Percentiles rank a stretch among this genome's conserved stretches.
Evolutionary conservation across 1,140 invertebrate genomes (phyloP).

Genomic region (Platyscapa corneri): DNA sequence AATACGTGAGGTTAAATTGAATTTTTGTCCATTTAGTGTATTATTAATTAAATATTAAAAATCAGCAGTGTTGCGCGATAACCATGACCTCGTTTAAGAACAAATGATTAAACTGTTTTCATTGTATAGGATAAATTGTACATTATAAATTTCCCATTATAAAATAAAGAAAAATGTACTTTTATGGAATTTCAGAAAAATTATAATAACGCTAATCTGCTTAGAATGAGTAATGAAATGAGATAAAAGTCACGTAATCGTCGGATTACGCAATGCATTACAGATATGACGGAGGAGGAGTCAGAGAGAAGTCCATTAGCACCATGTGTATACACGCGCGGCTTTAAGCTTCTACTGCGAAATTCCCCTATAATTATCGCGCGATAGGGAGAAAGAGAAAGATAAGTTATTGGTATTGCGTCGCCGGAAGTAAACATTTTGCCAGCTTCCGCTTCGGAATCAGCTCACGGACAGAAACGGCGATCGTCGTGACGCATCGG

Average conservation of each 20-base stretch:
- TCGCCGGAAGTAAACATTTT: conserved; percentile 61
- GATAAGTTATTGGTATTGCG: neutral
- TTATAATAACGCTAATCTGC: neutral
- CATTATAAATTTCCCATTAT: conserved; percentile 19
- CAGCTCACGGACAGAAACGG: conserved; percentile 65
- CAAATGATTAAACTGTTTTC: conserved; percentile 1
- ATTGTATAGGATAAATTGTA: neutral
- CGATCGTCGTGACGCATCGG: conserved; percentile 62
- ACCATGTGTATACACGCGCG: neutral
- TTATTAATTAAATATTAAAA: too few species aligned
- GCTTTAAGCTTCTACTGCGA: neutral
- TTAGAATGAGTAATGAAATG: conserved; percentile 8
- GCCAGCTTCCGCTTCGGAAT: conserved; percentile 63
- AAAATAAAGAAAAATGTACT: neutral
- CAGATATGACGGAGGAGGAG: neutral
- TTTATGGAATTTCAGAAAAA: neutral
- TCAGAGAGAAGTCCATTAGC: conserved; percentile 21
- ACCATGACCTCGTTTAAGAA: conserved; percentile 18
- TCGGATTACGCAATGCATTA: neutral
- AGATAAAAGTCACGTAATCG: conserved; percentile 7
- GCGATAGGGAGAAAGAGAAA: neutral
- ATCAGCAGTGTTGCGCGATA: neutral
- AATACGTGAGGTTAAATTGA: neutral
- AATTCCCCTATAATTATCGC: neutral
- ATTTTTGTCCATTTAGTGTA: neutral